Percentiles rank a stretch among this genome's conserved stretches.
These are phyloP conservation scores for Manacus vitellinus DNA, from an alignment of 2,113 vertebrate species.

Conservation along the genomic window DNA sequence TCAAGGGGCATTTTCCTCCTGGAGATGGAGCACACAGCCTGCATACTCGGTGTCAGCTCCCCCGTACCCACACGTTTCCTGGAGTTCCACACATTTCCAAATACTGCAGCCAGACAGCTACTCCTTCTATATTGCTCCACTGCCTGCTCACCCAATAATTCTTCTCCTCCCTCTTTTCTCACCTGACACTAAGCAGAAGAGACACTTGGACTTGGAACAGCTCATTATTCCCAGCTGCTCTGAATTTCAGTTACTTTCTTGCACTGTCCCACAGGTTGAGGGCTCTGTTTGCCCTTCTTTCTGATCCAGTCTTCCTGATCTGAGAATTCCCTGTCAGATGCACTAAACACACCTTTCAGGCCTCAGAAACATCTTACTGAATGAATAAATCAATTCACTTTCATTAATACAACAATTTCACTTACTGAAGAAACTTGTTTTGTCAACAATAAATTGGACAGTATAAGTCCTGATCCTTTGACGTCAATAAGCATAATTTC, in stretches of 20 bases:
- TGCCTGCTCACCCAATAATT: not conserved
- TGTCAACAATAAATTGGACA: not conserved
- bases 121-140: not conserved
- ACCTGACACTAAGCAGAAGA: not conserved
- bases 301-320: not conserved
- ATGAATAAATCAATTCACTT: not conserved
- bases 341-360: not conserved
- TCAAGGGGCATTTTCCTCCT: not conserved
- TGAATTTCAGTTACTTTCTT: not conserved
- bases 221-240: not conserved
- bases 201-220: not conserved
- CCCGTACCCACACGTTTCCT: not conserved
- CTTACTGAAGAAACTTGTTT: not conserved
- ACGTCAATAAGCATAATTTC: not conserved
- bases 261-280: not conserved
- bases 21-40: not conserved
- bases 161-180: not conserved
- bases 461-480: not conserved
- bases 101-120: not conserved
- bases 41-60: not conserved
- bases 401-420: not conserved
- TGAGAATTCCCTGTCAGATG: not conserved
- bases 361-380: not conserved
- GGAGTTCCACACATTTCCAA: fast-evolving
- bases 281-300: not conserved